Evolutionary conservation across 2,888 invertebrate species (phyloP).

Genomic region (Chromoteleia sp.): DNA sequence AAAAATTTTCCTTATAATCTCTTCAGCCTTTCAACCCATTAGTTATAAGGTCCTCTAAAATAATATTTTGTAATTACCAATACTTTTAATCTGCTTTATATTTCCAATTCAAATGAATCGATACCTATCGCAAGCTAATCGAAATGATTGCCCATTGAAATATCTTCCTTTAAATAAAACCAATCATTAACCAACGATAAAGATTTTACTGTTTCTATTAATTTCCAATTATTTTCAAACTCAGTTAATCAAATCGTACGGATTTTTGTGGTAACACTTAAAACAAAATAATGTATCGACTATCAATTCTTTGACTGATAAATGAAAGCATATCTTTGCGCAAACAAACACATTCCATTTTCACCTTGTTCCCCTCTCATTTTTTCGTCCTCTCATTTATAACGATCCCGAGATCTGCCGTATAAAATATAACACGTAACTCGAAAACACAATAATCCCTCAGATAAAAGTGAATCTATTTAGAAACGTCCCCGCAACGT

Average conservation of each 20-base stretch:
- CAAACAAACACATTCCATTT: constrained; percentile 36
- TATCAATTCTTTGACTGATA: too few species aligned
- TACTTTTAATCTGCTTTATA: constrained; percentile 42
- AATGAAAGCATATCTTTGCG: constrained; percentile 6
- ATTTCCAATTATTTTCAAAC: not conserved
- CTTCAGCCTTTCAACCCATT: constrained; percentile 23
- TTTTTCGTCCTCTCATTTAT: constrained; percentile 12
- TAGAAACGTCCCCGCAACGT: constrained; percentile 15
- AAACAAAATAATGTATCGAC: too few species aligned
- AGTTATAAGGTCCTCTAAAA: constrained; percentile 17
- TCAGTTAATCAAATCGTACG: too few species aligned
- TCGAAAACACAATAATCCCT: constrained; percentile 27
- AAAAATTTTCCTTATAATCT: constrained; percentile 5
- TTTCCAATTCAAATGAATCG: constrained; percentile 23
- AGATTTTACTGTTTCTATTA: not conserved
- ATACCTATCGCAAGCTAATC: constrained; percentile 22
- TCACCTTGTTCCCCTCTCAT: constrained; percentile 16
- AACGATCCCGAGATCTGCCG: constrained; percentile 4
- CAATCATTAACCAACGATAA: not conserved
- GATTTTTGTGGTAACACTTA: too few species aligned
- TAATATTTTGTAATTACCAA: constrained; percentile 34
- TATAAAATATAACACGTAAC: constrained; percentile 15
- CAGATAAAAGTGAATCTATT: constrained; percentile 43
- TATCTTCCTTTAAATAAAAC: constrained; percentile 17
- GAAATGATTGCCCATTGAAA: constrained; percentile 18